Conservation (phyloP, 1,140 invertebrate genomes). For the Hyphantria cunea region DNA sequence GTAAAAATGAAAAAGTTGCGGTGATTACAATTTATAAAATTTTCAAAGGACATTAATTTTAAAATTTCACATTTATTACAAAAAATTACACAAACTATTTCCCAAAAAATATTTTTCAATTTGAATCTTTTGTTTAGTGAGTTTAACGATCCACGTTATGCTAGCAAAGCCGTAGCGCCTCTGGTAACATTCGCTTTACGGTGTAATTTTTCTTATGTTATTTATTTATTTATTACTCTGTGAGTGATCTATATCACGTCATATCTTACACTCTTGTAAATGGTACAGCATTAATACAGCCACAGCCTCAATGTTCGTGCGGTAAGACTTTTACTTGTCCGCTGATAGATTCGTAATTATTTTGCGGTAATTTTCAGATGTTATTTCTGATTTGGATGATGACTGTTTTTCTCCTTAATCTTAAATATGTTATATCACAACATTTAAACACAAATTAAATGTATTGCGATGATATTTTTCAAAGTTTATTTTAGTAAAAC, state of each 20-base stretch:
- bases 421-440: too few relatives aligned
- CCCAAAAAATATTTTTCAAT: too few relatives aligned
- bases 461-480: too few relatives aligned
- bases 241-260: conserved; percentile 80
- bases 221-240: conserved; percentile 81
- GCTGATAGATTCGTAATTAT: conserved; percentile 18
- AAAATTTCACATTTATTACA: too few relatives aligned
- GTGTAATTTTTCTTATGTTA: conserved; percentile 81
- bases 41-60: too few relatives aligned
- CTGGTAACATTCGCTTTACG: conserved; percentile 80
- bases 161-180: conserved; percentile 56
- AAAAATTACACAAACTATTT: too few relatives aligned
- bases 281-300: conserved; percentile 70
- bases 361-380: not conserved
- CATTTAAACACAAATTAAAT: too few relatives aligned
- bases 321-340: conserved; percentile 17
- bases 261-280: conserved; percentile 81
- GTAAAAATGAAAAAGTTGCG: too few relatives aligned
- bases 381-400: too few relatives aligned
- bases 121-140: not conserved
- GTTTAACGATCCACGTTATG: conserved; percentile 45
- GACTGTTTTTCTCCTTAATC: too few relatives aligned
- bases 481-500: too few relatives aligned
- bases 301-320: conserved; percentile 29
- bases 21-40: too few relatives aligned